Percentiles rank a stretch among this genome's conserved stretches.
phyloP scores from a whole-genome alignment of 2,888 invertebrate genomes.

The Gasteruption jaculator region DNA sequence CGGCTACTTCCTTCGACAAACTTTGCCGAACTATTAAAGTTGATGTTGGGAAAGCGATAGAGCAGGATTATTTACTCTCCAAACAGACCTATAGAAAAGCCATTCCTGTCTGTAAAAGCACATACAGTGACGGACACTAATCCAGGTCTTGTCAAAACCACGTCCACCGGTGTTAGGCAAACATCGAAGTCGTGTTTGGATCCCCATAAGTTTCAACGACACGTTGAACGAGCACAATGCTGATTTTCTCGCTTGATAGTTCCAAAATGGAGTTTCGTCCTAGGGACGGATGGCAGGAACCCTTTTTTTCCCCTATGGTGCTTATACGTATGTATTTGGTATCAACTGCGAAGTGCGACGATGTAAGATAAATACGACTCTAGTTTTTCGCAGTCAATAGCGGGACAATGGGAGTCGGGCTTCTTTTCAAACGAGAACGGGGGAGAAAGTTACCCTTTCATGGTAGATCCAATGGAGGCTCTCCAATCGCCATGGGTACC shows the following conservation, averaged over 20 bases:
- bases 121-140: constrained; percentile 29
- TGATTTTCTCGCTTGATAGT: constrained; percentile 43
- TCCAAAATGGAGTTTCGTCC: constrained; percentile 39
- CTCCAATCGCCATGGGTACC: too few relatives aligned
- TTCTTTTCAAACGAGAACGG: too few relatives aligned
- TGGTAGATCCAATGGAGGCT: too few relatives aligned
- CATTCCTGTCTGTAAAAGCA: constrained; percentile 9
- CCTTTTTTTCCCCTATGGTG: constrained; percentile 24
- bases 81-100: too few relatives aligned
- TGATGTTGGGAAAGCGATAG: too few relatives aligned
- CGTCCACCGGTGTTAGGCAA: constrained; percentile 33
- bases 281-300: too few relatives aligned
- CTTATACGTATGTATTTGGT: constrained; percentile 14
- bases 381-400: constrained; percentile 40
- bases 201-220: constrained; percentile 19
- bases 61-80: too few relatives aligned
- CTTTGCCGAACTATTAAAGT: too few relatives aligned
- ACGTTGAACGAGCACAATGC: constrained; percentile 37
- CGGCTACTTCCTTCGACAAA: too few relatives aligned
- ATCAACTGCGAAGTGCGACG: constrained; percentile 16
- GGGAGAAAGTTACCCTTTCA: too few relatives aligned
- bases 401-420: constrained; percentile 42
- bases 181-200: too few relatives aligned
- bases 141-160: constrained; percentile 45
- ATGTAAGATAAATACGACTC: constrained; percentile 14